Percentiles rank a stretch among this genome's conserved stretches.
Conservation (phyloP, 2,888 invertebrate genomes). For the Parnassius apollo region DNA sequence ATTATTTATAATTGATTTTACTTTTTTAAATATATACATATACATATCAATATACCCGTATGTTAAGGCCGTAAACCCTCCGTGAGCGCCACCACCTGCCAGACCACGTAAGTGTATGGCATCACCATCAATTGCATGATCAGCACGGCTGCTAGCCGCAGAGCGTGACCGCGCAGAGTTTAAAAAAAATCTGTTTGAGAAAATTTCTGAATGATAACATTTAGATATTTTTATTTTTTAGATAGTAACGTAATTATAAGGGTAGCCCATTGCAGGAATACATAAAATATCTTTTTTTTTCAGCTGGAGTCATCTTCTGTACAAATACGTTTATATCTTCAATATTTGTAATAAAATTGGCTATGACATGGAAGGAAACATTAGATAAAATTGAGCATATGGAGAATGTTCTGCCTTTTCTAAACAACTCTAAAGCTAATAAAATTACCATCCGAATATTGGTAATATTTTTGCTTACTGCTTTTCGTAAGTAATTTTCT, state of each 20-base stretch:
- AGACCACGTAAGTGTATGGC: no score
- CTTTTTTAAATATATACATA: no score
- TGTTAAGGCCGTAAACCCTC: no score
- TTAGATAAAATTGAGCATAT: slow-evolving; percentile 10
- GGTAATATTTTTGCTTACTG: neutral
- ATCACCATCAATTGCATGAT: no score
- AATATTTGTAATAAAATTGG: slow-evolving; percentile 7
- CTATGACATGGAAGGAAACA: slow-evolving; percentile 13
- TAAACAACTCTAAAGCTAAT: slow-evolving; percentile 5
- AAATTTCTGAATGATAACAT: neutral
- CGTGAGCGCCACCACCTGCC: no score
- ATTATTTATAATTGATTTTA: no score
- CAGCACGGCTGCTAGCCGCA: no score
- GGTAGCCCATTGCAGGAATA: neutral
- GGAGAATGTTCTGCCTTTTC: slow-evolving; percentile 6
- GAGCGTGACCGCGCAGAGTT: no score
- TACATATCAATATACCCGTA: no score
- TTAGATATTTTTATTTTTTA: neutral
- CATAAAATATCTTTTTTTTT: neutral
- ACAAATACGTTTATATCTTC: slow-evolving; percentile 17
- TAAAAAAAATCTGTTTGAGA: neutral
- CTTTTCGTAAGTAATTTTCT: slow-evolving; percentile 2
- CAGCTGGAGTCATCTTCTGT: slow-evolving; percentile 17
- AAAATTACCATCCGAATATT: slow-evolving; percentile 1
- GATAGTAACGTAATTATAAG: neutral